These are phyloP conservation scores for Eulacestoma nigropectus DNA, from an alignment of 2,113 vertebrate species.

Conservation along the genomic window DNA sequence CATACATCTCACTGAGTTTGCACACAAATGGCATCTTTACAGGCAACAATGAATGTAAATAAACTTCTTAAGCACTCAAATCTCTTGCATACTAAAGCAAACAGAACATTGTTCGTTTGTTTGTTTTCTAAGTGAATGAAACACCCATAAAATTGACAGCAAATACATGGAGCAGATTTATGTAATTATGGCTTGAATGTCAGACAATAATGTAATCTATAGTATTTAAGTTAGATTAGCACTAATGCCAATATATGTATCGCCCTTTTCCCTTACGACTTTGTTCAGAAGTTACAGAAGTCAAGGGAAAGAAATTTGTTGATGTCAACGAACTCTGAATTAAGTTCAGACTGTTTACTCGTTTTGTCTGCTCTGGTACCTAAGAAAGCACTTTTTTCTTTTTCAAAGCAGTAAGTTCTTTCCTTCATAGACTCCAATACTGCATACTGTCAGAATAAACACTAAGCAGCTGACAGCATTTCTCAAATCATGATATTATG, in stretches of 20 bases:
- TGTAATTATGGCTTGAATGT: slow-evolving; percentile 16
- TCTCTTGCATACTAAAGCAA: slow-evolving; percentile 13
- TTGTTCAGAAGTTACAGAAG: not conserved
- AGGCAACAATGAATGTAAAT: slow-evolving; percentile 23
- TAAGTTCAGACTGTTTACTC: not conserved
- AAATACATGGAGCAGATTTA: not conserved
- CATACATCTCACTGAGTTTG: not conserved
- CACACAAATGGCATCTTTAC: not conserved
- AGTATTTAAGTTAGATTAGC: not conserved
- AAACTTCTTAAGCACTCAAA: not conserved
- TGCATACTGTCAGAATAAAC: not conserved
- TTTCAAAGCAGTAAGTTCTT: not conserved
- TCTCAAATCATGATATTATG: not conserved
- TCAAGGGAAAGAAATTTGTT: not conserved
- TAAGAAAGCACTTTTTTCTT: not conserved
- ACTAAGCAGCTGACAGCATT: not conserved
- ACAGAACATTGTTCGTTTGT: not conserved
- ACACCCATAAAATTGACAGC: not conserved
- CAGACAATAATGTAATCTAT: not conserved
- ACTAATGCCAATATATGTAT: not conserved
- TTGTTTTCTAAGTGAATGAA: slow-evolving; percentile 14
- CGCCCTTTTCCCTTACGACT: not conserved
- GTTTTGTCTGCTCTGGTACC: not conserved
- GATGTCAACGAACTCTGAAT: not conserved
- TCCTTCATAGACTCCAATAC: not conserved